Evolutionary conservation across 2,888 invertebrate genomes (phyloP).

Genomic region (Lithophane socia): DNA sequence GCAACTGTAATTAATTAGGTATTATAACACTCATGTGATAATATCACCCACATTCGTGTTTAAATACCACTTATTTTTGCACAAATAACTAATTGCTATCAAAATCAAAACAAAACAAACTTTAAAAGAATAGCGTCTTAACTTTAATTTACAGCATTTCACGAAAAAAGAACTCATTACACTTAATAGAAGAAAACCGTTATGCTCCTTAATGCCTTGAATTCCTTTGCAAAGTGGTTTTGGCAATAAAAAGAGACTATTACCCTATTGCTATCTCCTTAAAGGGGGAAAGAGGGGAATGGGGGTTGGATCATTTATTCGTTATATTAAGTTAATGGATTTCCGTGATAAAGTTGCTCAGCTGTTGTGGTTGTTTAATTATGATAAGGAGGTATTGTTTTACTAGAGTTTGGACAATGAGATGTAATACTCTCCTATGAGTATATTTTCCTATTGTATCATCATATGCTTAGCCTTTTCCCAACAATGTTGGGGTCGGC

Average conservation of each 20-base stretch:
- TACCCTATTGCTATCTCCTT: slow-evolving; percentile 66
- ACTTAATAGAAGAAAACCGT: slow-evolving; percentile 48
- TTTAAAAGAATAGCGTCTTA: slow-evolving; percentile 16
- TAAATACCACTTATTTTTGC: too few relatives aligned
- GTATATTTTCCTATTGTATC: too few relatives aligned
- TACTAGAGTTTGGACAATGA: not conserved
- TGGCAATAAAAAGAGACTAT: slow-evolving; percentile 73
- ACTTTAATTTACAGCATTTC: slow-evolving; percentile 32
- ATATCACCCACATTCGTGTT: too few relatives aligned
- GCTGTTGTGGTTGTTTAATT: slow-evolving; percentile 17
- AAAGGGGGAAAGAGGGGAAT: not conserved
- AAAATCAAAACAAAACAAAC: slow-evolving; percentile 4
- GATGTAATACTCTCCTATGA: too few relatives aligned
- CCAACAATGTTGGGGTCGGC: too few relatives aligned
- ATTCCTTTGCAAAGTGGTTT: slow-evolving; percentile 73
- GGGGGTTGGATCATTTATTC: slow-evolving; percentile 28
- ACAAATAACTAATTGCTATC: too few relatives aligned
- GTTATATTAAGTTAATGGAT: slow-evolving; percentile 47
- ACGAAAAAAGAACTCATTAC: slow-evolving; percentile 45
- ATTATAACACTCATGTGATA: too few relatives aligned
- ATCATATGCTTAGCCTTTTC: too few relatives aligned
- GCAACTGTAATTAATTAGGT: too few relatives aligned
- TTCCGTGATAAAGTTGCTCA: slow-evolving; percentile 23
- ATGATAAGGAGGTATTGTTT: slow-evolving; percentile 7
- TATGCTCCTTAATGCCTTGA: slow-evolving; percentile 60